Evolutionary conservation across 2,888 invertebrate species (phyloP).

Genomic region (Neoscelio sp.): DNA sequence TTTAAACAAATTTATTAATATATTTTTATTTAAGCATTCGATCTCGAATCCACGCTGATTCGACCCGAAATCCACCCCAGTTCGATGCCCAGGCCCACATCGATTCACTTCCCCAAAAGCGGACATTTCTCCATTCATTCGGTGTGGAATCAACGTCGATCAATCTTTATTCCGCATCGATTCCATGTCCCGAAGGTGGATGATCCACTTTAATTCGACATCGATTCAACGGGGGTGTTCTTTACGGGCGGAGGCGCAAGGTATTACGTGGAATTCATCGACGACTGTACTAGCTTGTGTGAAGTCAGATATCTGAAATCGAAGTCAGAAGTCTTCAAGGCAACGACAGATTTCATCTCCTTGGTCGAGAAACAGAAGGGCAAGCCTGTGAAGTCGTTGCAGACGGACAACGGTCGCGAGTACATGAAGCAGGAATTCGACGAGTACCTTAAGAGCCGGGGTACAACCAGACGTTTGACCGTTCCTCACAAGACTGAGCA

Average conservation of each 20-base stretch:
- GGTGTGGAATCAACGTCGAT: too few species aligned
- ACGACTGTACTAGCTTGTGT: conserved; percentile 12
- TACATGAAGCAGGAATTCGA: conserved; percentile 5
- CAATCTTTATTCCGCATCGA: too few species aligned
- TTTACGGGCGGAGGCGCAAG: not conserved
- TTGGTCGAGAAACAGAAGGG: conserved; percentile 15
- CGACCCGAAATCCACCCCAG: too few species aligned
- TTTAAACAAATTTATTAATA: too few species aligned
- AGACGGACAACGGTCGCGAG: conserved; percentile 35
- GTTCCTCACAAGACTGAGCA: conserved; percentile 4
- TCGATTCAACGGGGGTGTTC: too few species aligned
- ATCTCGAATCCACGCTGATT: too few species aligned
- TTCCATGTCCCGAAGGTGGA: too few species aligned
- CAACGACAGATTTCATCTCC: not conserved
- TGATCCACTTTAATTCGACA: too few species aligned
- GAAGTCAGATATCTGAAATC: conserved; percentile 12
- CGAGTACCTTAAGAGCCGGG: not conserved
- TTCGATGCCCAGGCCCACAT: too few species aligned
- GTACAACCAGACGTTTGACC: conserved; percentile 5
- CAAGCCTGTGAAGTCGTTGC: conserved; percentile 62
- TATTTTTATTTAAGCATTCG: too few species aligned
- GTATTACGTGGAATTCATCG: conserved; percentile 15
- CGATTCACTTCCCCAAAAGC: too few species aligned
- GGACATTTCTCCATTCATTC: too few species aligned
- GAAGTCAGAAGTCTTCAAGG: not conserved